Base-by-base conservation (phyloP, 2,797 vertebrate species). In the Notolabrus celidotus region DNA sequence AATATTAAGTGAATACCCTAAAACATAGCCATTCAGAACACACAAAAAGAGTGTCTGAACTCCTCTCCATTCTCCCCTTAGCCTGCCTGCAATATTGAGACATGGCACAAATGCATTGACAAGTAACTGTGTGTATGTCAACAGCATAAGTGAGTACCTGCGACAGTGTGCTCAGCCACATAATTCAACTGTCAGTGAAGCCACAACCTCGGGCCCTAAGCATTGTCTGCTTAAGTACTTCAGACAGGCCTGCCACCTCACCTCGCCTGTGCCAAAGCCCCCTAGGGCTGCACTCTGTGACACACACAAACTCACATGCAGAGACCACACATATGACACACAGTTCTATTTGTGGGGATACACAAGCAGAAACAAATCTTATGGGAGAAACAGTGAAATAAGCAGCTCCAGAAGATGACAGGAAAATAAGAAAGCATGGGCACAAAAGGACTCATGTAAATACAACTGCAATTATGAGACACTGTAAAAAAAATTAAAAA, bases 121-220 rank as follows among this genome's bases (percentile, higher is more conserved):
- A 65, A 38, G 39, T 71, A 29, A 60, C 19, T 69, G 41, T 69
- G 64, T 61, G 63, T 52, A 25, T 47, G 45, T 47, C 45, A 25
- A 45, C 45, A 47, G 45, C 22, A 47, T 47, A 47, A 47, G 22
- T 47, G 47, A 80, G 59, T 51, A 72, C 55, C 73, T 73, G 79
- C 63, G 84, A 83, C 71, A n/a, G 15, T 50, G 46, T 78, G 46
- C 63, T 83, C 51, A 62, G 43, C 51, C 69, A 74, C 72, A 74
- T 79, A 78, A 88, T 83, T 84, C 66, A 67, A 58, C 78, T 71
- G 73, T 73, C 84, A 83, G 63, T 46, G 49, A 77, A 77, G 69
- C 67, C 5, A 10, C 55, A 67, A 73, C 74, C 61, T 54, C 33
- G 3, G 74, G 82, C 66, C 74, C 71, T 56, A 55, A 82, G 77